Evolutionary conservation across 2,888 invertebrate genomes (phyloP), one percentile per base, ranked within the genome.

Genomic region (Falcaria lacertinaria): DNA sequence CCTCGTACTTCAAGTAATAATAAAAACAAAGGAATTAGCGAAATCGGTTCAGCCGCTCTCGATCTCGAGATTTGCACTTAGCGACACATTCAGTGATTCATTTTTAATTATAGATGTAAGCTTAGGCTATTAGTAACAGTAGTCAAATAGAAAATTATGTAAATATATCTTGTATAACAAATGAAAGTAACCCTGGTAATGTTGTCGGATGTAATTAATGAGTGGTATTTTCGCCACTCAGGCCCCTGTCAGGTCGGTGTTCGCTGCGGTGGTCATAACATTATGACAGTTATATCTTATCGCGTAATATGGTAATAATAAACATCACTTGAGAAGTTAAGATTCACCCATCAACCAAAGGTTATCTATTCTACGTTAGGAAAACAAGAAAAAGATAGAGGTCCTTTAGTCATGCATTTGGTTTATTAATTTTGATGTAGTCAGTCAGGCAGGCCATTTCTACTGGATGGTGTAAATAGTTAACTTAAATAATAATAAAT

Each of bases 131-230:
- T 37, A 22, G 58, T 55, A 52, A 51, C 63, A 57, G 57, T 52
- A 48, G 28, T 54, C 55, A 55, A 61, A 61, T 62, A 65, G 68
- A 68, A 64, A 68, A 69, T 69, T 74, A 69, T 68, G 67, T 69
- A 74, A 75, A 76, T 72, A 28, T 11, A 61, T 69, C 68, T 83
- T 82, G 80, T 81, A 74, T 80, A 84, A 84, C 76, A 80, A 74
- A 81, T 74, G 83, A 86, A 85, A 87, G 84, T 80, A 60, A 69
- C 66, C 72, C 77, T 65, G 71, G 37, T 37, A 60, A 54, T 57
- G 70, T 63, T 65, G 74, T 78, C 73, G 64, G 71, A 64, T 73
- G 68, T 76, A 79, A 81, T 81, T 81, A 85, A 78, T 77, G 74
- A 74, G 75, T 68, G 68, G 60, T 64, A 63, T 76, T 76, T 78